Percentiles rank a stretch among this genome's conserved stretches.
These are phyloP conservation scores for Ernsta delagoae DNA, from an alignment of 2,888 invertebrate genomes.

Conservation along the genomic window DNA sequence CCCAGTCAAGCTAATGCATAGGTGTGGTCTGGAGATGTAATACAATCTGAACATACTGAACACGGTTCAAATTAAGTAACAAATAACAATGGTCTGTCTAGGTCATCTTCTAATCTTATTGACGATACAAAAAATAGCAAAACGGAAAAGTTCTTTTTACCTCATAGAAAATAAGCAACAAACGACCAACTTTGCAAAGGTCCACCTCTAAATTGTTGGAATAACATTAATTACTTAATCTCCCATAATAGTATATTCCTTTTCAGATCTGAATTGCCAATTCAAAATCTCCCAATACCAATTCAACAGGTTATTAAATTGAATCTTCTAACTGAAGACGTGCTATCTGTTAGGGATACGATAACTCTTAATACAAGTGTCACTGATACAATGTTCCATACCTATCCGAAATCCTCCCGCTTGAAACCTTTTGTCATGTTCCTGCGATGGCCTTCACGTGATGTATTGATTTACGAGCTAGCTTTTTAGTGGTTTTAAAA, in stretches of 20 bases:
- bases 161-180: not conserved
- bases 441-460: not conserved
- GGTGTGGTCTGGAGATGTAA: not conserved
- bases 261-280: too few species aligned
- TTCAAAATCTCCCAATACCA: too few species aligned
- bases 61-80: not conserved
- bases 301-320: too few species aligned
- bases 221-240: too few species aligned
- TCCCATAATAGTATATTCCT: too few species aligned
- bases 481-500: slow-evolving; percentile 5
- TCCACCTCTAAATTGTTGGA: not conserved
- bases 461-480: slow-evolving; percentile 3
- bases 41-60: not conserved
- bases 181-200: not conserved
- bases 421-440: not conserved
- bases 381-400: too few species aligned
- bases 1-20: slow-evolving; percentile 15
- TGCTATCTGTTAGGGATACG: too few species aligned
- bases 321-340: too few species aligned
- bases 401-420: not conserved
- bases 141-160: not conserved
- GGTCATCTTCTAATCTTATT: not conserved
- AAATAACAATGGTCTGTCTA: not conserved
- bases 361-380: too few species aligned
- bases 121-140: not conserved